Evolutionary conservation across 2,797 vertebrate genomes (phyloP), one percentile per base, ranked within the genome.

Genomic region (Premnoplex brunnescens): DNA sequence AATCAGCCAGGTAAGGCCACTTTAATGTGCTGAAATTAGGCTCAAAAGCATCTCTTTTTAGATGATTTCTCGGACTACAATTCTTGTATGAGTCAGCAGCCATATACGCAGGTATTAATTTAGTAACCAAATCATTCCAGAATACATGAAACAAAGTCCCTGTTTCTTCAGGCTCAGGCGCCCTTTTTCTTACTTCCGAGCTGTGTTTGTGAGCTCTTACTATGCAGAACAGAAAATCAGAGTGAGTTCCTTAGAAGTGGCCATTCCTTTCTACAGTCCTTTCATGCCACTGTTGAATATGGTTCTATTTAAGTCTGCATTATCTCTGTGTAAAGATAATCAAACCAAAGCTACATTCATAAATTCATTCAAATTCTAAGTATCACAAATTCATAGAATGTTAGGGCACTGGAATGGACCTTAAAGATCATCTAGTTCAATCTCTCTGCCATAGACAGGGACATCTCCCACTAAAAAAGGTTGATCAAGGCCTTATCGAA

Each of bases 381-480:
- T 26, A 62, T 56, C 30, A 52, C 51, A 52, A 52, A 52, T 30
- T 52, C 28, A 63, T 9, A 43, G 21, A 32, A 30, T 36, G 39
- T 27, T 55, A 17, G 28, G 2, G 3, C 12, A 12, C 4, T 60
- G 22, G 12, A 68, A 54, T 27, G 22, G 15, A 32, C 34, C 30
- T 36, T 27, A 34, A 66, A 58, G 28, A 30, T n/a, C 23, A 52
- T 13, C 16, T 21, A 28, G 37, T 30, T 9, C 30, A 52, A 22
- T 0, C 0, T 9, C n/a, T 52, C 13, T 39, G 60, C 7, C 3
- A 39, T 9, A 5, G 23, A 19, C 15, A 60, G 19, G n/a, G 41
- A 49, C 41, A 41, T 13, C 8, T 39, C 18, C 26, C 41, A 68
- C 34, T 13, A 13, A 7, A 27, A 10, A 32, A 75, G 8, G 13